Percentiles rank a stretch among this genome's conserved stretches.
phyloP scores from a whole-genome alignment of 2,113 vertebrate genomes.

The Callospermophilus lateralis region DNA sequence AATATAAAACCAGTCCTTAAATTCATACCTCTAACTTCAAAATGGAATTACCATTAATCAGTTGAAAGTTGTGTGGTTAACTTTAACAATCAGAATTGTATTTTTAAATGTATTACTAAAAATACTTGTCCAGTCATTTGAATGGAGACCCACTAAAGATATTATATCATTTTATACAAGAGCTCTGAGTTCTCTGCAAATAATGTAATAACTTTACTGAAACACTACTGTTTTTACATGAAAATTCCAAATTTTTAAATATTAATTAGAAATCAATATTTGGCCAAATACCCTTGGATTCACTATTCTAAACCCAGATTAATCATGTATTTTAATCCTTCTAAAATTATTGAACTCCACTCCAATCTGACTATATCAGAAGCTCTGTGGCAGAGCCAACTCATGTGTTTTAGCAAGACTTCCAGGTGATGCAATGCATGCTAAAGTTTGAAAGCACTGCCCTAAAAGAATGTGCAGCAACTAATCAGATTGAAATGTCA shows the following conservation, averaged over 20 bases:
- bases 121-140: neutral
- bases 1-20: neutral
- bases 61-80: neutral
- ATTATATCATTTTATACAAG: neutral
- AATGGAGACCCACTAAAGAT: neutral
- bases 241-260: neutral
- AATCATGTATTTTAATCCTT: neutral
- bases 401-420: neutral
- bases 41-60: neutral
- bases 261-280: neutral
- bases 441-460: neutral
- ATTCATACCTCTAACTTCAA: neutral
- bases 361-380: neutral
- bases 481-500: constrained; percentile 46
- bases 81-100: neutral
- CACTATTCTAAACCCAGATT: constrained; percentile 18
- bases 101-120: neutral
- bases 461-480: constrained; percentile 46
- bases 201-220: neutral
- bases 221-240: neutral
- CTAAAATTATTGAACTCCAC: neutral
- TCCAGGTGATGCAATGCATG: neutral
- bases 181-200: neutral
- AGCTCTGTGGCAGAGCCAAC: too few species aligned
- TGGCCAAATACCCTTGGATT: neutral